Base-by-base conservation (phyloP, 2,113 vertebrate genomes). In the Seriola dumerili region DNA sequence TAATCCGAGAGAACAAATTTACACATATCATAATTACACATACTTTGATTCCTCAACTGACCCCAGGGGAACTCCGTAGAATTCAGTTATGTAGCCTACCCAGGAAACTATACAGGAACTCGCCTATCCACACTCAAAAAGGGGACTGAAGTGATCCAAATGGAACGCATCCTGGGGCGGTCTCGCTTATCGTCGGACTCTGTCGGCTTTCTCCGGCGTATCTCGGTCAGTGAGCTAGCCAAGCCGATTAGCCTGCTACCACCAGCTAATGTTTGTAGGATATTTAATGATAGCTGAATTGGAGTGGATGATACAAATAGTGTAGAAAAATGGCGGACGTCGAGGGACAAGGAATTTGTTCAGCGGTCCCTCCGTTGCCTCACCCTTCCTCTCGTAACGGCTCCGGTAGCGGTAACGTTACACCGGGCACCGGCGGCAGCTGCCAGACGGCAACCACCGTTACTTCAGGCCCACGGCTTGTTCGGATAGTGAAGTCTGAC, bases 401-500 rank as follows among this genome's bases (percentile, higher is more conserved):
- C 81, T 90, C 93, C 34, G 83, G 88, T n/a, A 85, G 90, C 81
- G 89, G 88, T 55, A 72, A 72, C 78, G 78, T 86, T 77, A 92
- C 93, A 52, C 90, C 90, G 83, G 89, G 79, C 74, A 87, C 88
- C 80, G 86, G 83, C 84, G 85, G 70, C 85, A 52, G 90, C 76
- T 89, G 88, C 87, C 93, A 90, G 76, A 92, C 87, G 2, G 64
- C 87, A 6, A 91, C 92, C 59, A 92, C 92, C 83, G 87, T 92
- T 16, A 92, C 92, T 29, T 94, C 96, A n/a, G 97, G 97, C 34
- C 97, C 98, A 5, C 96, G 97, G 77, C 95, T 97, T 6, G 97
- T 98, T 9, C 97, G 97, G 34, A 97, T 99, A 85, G 96, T 98
- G 36, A 99, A 98, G 91, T 98, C 97, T 0, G 97, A 98, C 72